phyloP scores from a whole-genome alignment of 2,113 vertebrate species.

The Heterocephalus glaber region DNA sequence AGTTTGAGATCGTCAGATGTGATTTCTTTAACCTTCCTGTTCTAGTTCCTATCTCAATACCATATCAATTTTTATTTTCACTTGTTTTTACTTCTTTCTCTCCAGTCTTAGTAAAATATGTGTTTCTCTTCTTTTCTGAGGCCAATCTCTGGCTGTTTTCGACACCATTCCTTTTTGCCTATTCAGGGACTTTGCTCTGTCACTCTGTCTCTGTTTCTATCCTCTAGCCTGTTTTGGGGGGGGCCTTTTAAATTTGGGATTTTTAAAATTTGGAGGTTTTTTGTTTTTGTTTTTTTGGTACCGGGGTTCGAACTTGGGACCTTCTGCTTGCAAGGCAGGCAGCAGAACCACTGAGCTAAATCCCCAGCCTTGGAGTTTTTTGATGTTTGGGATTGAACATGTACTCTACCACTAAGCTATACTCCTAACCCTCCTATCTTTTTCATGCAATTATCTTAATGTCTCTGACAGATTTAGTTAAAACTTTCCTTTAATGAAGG shows the following conservation, averaged over 20 bases:
- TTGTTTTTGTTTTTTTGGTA: too few species aligned
- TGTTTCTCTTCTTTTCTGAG: neutral
- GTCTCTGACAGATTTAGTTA: conserved; percentile 40
- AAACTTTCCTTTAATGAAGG: neutral
- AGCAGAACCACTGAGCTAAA: too few species aligned
- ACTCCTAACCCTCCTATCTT: neutral
- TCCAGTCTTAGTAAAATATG: neutral
- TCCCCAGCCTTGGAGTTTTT: neutral
- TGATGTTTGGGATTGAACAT: neutral
- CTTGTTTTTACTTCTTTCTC: neutral
- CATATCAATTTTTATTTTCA: neutral
- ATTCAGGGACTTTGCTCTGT: conserved; percentile 14
- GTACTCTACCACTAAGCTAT: neutral
- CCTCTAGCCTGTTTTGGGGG: neutral
- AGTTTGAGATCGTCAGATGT: neutral
- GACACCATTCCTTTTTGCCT: conserved; percentile 2
- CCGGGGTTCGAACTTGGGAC: too few species aligned
- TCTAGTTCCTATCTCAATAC: neutral
- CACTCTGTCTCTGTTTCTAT: neutral
- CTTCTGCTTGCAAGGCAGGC: too few species aligned
- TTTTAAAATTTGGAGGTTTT: too few species aligned
- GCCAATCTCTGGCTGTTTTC: neutral
- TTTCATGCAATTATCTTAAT: conserved; percentile 4
- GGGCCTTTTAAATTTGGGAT: neutral
- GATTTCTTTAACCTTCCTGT: neutral